Base-by-base conservation (phyloP, 2,797 vertebrate genomes). In the Leptodactylus fallax region DNA sequence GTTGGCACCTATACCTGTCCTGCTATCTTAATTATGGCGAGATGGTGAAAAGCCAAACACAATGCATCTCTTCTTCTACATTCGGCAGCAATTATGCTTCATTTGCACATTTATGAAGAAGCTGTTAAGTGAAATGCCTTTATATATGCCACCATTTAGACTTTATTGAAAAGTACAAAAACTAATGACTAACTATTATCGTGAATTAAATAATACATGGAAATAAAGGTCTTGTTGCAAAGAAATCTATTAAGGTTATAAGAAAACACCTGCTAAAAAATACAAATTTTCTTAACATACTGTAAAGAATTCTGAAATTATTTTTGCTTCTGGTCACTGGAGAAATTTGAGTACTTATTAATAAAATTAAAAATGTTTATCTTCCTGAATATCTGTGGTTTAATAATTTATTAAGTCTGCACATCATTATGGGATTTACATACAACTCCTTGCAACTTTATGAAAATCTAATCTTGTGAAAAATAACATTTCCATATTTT, bases 1-100 rank as follows among this genome's bases (percentile, higher is more conserved):
- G 81, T 87, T 77, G 72, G 47, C 21, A 76, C 67, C 74, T 17
- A 36, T 85, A 55, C 23, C 51, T 36, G 61, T 47, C 21, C 76
- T 58, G 51, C 53, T 65, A 71, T 55, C 53, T 80, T 61, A 67
- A 79, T 71, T 79, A 85, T 53, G 16, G 21, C 21, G 53, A 23
- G 5, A 19, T 25, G 9, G 56, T 63, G 61, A 63, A 61, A 77
- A 63, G 56, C 72, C 63, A 69, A 49, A 56, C 65, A 80, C 85
- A 47, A 79, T 55, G 19, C 69, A 11, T 25, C 14, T 10, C 63
- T 85, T 67, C 21, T 51, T 65, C 21, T 25, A 61, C 12, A 51
- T 79, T 58, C 9, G 21, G 6, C 71, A 49, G 9, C 49, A 51
- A n/a, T 77, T 53, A 47, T 74, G 21, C 36, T 74, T 49, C 17